Base-by-base conservation (phyloP, 2,888 invertebrate genomes). In the Syrphus vitripennis region DNA sequence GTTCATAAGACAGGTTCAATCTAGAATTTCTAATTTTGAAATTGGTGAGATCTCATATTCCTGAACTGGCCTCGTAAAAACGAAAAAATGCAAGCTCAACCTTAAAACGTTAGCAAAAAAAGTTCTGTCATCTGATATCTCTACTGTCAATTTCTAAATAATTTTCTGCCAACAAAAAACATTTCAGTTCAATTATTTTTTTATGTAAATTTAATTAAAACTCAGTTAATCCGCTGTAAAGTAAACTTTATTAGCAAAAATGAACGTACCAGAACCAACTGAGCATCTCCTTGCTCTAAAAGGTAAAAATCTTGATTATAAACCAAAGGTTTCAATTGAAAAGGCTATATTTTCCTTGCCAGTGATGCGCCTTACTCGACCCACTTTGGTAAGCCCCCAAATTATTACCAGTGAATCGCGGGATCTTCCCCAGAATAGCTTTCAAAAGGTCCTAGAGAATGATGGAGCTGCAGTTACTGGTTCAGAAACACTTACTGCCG, bases 361-460 rank as follows among this genome's bases (percentile, higher is more conserved):
- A 95, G 99, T 99, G 69, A 98, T 99, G 98, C 94, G 99, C 88
- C 94, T 99, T 87, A 98, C 98, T 1, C 95, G 97, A 89, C 99
- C 99, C 4, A 97, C 97, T 31, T 93, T 99, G 88, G 96, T 97
- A 82, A 96, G 96, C 89, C 96, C 96, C 10, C 94, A 95, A 89
- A 95, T 97, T 83, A 95, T 97, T 2, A 96, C 97, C 6, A 96
- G 96, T 90, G 98, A 98, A 92, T 94, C 95, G 5, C 95, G 96
- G 91, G 98, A 98, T 93, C 94, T 98, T 88, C 96, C 97, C 6
- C 97, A 96, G 80, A 96, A 96, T 90, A 94, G 96, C 88, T 94
- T 98, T 65, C 96, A 96, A 89, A 95, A 95, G 89, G 95, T 95
- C 87, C 92, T 97, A 59, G 96, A 96, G 90, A 95, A 95, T 89